Evolutionary conservation across 2,888 invertebrate genomes (phyloP), one percentile per base, ranked within the genome.

Genomic region (Archips crataeganus): DNA sequence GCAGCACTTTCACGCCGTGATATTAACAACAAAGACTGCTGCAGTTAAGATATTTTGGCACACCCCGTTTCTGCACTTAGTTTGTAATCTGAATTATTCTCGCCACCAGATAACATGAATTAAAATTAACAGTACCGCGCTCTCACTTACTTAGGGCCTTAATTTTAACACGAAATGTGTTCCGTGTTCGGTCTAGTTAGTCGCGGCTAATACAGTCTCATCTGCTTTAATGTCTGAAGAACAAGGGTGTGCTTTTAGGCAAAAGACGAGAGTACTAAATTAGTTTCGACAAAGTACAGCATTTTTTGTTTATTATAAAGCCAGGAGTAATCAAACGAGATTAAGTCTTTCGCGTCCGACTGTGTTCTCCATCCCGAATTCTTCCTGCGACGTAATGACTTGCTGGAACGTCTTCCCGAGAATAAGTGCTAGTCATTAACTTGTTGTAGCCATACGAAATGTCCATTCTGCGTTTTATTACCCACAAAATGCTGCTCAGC

Each of bases 41-140:
- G 65, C 61, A 74, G 74, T 65, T 64, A 65, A 74, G 69, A 59
- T 74, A 74, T 74, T 74, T 74, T 74, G 70, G 70, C 74, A 74
- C 69, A 60, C 60, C 70, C 65, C 65, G 36, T 61, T 61, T 61
- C 23, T 65, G 70, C 69, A 65, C 68, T 73, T 69, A 60, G 68
- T 64, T 63, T 59, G 63, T 73, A 73, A 73, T 73, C 63, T 73
- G 54, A 64, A 69, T 69, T 64, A 73, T 73, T 64, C 57, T 59
- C n/a, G 59, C 42, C 39, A 64, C 49, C 15, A 59, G 47, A 68
- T 49, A 63, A 39, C 49, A 59, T 61, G 47, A 61, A 67, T 45
- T 54, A 45, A 70, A 59, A 59, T 36, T 3, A 49, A 63, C 36
- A 59, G n/a, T 32, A 60, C 34, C 57, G 23, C 57, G 23, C 60